Conservation (phyloP, 2,797 vertebrate species). For the Hippocampus kuda region DNA sequence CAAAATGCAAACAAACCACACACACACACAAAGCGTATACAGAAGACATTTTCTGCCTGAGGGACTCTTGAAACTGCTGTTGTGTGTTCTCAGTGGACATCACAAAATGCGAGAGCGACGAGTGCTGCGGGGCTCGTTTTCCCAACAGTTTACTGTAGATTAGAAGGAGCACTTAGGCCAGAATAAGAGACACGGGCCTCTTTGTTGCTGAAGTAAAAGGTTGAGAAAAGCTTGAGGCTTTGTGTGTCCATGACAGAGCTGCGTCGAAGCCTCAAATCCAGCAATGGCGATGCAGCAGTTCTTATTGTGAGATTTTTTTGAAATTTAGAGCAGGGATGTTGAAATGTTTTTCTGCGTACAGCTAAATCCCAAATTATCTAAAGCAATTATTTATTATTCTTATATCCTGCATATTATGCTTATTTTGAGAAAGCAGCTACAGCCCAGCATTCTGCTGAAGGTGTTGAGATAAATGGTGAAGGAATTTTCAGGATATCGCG, state of each 20-base stretch:
- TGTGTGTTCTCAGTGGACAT: constrained; percentile 34
- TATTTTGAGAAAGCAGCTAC: no score
- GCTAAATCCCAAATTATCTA: no score
- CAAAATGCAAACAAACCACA: constrained; percentile 21
- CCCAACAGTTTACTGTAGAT: constrained; percentile 60
- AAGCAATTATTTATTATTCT: no score
- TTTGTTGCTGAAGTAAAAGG: constrained; percentile 72
- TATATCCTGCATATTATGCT: no score
- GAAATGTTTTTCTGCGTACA: no score
- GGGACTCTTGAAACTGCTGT: constrained; percentile 34
- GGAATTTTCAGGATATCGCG: no score
- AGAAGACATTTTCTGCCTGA: constrained; percentile 22
- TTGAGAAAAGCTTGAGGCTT: constrained; percentile 60
- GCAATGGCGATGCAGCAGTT: constrained; percentile 23
- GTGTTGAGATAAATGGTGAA: no score
- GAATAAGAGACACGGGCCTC: constrained; percentile 50
- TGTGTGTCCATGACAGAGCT: constrained; percentile 41
- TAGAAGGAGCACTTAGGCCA: constrained; percentile 67
- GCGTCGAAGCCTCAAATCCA: constrained; percentile 17
- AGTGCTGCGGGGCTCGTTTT: constrained; percentile 53
- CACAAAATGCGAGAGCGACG: constrained; percentile 29
- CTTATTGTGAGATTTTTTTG: background rate
- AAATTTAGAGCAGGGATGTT: no score
- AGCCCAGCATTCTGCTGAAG: no score
- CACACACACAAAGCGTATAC: constrained; percentile 18